These are phyloP conservation scores for Imbricaverruca yamaguchii DNA, from an alignment of 2,888 invertebrate genomes.

Conservation along the genomic window DNA sequence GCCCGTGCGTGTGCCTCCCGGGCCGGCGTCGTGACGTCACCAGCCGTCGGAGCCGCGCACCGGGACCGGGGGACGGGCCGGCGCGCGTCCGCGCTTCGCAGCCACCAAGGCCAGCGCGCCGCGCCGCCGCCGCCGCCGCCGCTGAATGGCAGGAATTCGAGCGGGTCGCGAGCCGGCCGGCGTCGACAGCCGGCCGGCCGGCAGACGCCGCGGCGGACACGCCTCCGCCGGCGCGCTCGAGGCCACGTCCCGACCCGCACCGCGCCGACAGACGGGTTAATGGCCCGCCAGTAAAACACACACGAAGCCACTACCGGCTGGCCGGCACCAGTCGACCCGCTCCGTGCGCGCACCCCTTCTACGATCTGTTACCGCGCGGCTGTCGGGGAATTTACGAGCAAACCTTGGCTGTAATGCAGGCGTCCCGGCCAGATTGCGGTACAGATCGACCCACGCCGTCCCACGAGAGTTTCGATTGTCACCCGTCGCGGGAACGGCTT, in stretches of 20 bases:
- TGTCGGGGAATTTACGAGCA: neutral
- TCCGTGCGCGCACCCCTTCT: neutral
- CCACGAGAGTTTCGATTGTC: neutral
- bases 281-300: neutral
- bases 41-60: neutral
- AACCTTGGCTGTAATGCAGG: neutral
- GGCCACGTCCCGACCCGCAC: neutral
- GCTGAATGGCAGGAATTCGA: conserved; percentile 5
- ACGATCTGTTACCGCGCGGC: neutral
- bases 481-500: neutral
- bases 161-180: neutral
- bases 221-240: neutral
- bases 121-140: no score
- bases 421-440: neutral
- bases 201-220: no score
- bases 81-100: neutral
- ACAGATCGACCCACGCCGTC: neutral
- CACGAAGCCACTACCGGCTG: no score
- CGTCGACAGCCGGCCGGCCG: neutral
- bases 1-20: no score
- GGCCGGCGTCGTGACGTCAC: no score
- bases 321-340: neutral
- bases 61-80: neutral
- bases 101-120: conserved; percentile 17
- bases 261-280: neutral